phyloP scores from a whole-genome alignment of 2,113 vertebrate species.

The Odocoileus virginianus region DNA sequence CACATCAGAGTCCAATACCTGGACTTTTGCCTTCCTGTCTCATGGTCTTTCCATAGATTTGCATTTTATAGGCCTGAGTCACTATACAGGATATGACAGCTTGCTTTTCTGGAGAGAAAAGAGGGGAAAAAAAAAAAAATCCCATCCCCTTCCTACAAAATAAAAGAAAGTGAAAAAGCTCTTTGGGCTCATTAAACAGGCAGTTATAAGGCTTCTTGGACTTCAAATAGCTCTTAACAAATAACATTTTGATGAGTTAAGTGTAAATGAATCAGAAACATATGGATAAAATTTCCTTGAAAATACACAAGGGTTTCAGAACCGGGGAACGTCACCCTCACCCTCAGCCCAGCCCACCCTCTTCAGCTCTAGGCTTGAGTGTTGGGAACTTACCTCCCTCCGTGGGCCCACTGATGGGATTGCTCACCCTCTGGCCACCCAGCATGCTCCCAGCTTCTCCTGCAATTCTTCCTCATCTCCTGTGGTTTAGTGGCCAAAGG shows the following conservation, averaged over 20 bases:
- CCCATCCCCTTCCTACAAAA: conserved; percentile 1
- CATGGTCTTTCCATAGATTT: conserved; percentile 22
- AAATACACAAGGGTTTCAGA: conserved; percentile 56
- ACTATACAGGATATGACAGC: conserved; percentile 31
- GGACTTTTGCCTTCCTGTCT: background rate
- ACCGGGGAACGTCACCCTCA: background rate
- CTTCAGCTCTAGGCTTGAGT: background rate
- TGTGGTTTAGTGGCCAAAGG: conserved; percentile 65
- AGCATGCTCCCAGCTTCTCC: conserved; percentile 22
- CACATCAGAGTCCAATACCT: background rate
- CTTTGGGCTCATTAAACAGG: conserved; percentile 51
- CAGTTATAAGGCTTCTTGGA: conserved; percentile 34
- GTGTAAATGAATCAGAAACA: conserved; percentile 74
- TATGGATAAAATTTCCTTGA: conserved; percentile 67
- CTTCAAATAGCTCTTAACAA: conserved; percentile 53
- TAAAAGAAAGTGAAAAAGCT: background rate
- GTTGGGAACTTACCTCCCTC: background rate
- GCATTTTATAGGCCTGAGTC: conserved; percentile 14
- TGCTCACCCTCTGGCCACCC: conserved; percentile 50
- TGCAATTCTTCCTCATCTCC: conserved; percentile 42
- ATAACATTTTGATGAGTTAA: conserved; percentile 73
- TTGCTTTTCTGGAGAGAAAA: conserved; percentile 45
- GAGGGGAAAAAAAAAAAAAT: background rate
- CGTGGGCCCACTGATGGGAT: background rate
- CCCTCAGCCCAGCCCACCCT: background rate